Percentiles rank a stretch among this genome's conserved stretches.
These are phyloP conservation scores for Rhamnusium bicolor DNA, from an alignment of 2,888 invertebrate species.

Conservation along the genomic window DNA sequence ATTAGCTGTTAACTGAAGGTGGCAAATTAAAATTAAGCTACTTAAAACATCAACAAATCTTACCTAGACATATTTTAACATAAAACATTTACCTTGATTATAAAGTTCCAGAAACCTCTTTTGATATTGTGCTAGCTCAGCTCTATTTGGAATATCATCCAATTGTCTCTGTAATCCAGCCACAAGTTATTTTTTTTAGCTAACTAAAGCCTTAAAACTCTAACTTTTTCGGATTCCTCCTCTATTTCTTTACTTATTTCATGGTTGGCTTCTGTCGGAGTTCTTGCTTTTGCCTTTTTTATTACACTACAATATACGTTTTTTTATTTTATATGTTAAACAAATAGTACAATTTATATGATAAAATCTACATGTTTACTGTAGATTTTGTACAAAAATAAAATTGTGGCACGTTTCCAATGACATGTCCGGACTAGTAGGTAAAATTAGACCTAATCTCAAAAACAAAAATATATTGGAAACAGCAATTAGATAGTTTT, in stretches of 20 bases:
- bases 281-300: conserved; percentile 68
- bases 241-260: conserved; percentile 73
- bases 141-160: conserved; percentile 94
- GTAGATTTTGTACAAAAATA: too few species aligned
- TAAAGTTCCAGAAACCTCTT: conserved; percentile 96
- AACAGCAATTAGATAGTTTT: too few species aligned
- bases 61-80: background rate
- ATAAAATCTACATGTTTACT: too few species aligned
- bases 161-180: conserved; percentile 87
- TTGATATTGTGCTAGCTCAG: conserved; percentile 96
- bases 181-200: conserved; percentile 87
- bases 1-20: background rate
- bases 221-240: conserved; percentile 77
- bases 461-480: too few species aligned
- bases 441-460: too few species aligned
- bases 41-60: too few species aligned
- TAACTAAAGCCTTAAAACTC: conserved; percentile 78
- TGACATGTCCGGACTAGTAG: too few species aligned
- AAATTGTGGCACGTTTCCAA: too few species aligned
- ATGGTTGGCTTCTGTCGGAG: conserved; percentile 69
- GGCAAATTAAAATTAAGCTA: background rate
- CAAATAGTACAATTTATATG: too few species aligned
- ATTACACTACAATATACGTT: conserved; percentile 69
- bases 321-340: background rate
- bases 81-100: conserved; percentile 81